Evolutionary conservation across 2,797 vertebrate genomes (phyloP).

Genomic region (Falco biarmicus): DNA sequence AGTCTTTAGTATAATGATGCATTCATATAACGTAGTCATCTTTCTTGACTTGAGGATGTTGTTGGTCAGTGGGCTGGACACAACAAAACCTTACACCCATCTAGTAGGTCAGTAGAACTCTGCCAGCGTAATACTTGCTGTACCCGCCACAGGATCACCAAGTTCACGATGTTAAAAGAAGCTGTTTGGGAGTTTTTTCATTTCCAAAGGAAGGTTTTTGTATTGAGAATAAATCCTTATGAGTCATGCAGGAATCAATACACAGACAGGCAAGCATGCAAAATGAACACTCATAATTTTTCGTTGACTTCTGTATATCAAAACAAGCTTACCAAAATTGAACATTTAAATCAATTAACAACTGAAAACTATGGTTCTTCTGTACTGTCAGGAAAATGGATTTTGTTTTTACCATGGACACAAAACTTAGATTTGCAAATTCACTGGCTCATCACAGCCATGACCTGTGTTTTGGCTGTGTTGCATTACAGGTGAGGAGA

Average conservation of each 20-base stretch:
- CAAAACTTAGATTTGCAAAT: neutral
- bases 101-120: neutral
- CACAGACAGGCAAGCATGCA: neutral
- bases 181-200: accelerated
- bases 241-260: neutral
- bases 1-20: neutral
- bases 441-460: neutral
- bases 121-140: neutral
- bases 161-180: neutral
- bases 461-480: neutral
- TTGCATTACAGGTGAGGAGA: neutral
- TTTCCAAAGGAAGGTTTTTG: neutral
- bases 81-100: neutral
- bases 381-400: neutral
- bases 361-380: neutral
- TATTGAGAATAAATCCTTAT: neutral
- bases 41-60: neutral
- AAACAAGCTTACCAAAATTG: neutral
- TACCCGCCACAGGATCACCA: neutral
- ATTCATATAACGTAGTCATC: neutral
- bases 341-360: neutral
- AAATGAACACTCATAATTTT: neutral
- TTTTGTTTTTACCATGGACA: neutral
- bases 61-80: neutral
- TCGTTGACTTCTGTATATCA: neutral